Conservation (phyloP, 2,113 vertebrate genomes). For the Amazona vittata region DNA sequence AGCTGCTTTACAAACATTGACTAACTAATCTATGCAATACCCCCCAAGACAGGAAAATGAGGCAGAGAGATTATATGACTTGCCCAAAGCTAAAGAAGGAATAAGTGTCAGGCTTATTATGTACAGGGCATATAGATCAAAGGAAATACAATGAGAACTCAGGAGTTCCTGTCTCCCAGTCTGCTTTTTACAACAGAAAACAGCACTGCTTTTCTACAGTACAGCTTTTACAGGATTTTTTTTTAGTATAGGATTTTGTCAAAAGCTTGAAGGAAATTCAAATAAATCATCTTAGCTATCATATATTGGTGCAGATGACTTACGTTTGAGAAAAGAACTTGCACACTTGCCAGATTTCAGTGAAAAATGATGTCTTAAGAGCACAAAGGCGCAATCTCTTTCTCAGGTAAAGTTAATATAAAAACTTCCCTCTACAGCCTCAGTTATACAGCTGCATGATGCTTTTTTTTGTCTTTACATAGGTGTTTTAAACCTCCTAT, state of each 20-base stretch:
- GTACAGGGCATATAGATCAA: constrained; percentile 26
- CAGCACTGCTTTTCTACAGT: neutral
- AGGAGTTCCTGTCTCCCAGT: constrained; percentile 13
- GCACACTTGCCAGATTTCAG: neutral
- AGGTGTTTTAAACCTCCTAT: neutral
- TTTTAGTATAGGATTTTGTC: neutral
- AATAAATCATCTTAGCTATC: constrained; percentile 13
- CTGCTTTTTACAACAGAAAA: neutral
- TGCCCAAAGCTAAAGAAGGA: constrained; percentile 41
- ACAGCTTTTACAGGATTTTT: neutral
- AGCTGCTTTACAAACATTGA: constrained; percentile 28
- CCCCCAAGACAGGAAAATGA: neutral
- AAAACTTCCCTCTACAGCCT: neutral
- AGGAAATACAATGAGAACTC: constrained; percentile 35
- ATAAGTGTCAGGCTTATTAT: constrained; percentile 44
- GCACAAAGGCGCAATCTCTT: neutral
- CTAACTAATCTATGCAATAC: constrained; percentile 37
- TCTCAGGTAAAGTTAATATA: neutral
- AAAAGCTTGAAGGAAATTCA: constrained; percentile 30
- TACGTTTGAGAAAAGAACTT: neutral
- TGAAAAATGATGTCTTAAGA: neutral
- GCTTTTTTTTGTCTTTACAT: neutral
- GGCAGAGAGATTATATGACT: constrained; percentile 54
- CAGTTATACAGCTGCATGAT: neutral
- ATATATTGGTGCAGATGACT: neutral